These are phyloP conservation scores for Actias luna DNA, from an alignment of 2,888 invertebrate species.

Conservation along the genomic window DNA sequence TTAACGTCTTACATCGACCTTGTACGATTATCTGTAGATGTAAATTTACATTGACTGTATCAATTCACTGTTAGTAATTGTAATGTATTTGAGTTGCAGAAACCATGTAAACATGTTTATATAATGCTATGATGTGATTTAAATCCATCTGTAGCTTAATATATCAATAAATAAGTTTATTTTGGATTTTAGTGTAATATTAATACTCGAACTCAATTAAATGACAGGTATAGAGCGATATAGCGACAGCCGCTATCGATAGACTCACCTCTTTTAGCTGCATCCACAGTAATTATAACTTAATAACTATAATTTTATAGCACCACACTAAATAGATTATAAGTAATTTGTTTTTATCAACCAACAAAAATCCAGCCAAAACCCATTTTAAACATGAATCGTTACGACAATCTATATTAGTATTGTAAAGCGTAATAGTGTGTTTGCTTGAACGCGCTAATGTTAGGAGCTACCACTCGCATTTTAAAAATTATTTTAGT, in stretches of 20 bases:
- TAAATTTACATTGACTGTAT: slow-evolving; percentile 44
- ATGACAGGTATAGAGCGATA: neutral
- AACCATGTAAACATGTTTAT: neutral
- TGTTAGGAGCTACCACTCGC: too few species aligned
- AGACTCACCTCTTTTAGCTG: neutral
- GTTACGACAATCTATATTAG: too few species aligned
- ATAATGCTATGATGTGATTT: neutral
- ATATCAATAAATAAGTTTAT: neutral
- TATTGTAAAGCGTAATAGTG: too few species aligned
- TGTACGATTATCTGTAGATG: slow-evolving; percentile 52
- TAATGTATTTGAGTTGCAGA: slow-evolving; percentile 1
- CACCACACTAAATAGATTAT: too few species aligned
- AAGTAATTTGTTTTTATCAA: too few species aligned
- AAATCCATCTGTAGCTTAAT: neutral
- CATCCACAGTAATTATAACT: too few species aligned
- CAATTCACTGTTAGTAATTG: slow-evolving; percentile 12
- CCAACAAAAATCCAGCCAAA: too few species aligned
- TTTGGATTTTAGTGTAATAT: neutral
- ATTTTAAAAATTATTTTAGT: too few species aligned
- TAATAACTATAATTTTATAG: neutral
- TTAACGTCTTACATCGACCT: slow-evolving; percentile 30
- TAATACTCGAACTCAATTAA: neutral
- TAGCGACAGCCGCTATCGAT: neutral
- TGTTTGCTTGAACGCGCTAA: too few species aligned
- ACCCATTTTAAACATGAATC: too few species aligned